phyloP scores from a whole-genome alignment of 2,888 invertebrate species.

The Drosophila sordidula region DNA sequence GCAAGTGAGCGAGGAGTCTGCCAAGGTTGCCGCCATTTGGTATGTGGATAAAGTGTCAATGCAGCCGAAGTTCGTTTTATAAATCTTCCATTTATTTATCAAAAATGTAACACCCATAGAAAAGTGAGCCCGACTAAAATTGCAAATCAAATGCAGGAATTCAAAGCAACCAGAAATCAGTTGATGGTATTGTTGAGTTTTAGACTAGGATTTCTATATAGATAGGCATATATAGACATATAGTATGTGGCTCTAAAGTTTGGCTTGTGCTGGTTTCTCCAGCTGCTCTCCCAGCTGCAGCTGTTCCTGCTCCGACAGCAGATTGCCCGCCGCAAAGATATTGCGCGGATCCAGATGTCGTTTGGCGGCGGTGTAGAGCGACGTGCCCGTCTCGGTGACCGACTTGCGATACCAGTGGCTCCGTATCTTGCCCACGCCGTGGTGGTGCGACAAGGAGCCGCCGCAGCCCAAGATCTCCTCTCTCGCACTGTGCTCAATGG shows the following conservation, averaged over 20 bases:
- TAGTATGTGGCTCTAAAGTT: slow-evolving; percentile 62
- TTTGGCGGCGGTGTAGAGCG: slow-evolving; percentile 93
- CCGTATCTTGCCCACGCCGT: slow-evolving; percentile 97
- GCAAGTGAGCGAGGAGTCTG: slow-evolving; percentile 16
- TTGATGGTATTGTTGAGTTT: slow-evolving; percentile 39
- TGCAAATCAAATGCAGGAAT: slow-evolving; percentile 31
- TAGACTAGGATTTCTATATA: slow-evolving; percentile 51
- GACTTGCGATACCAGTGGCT: slow-evolving; percentile 94
- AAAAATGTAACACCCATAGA: slow-evolving; percentile 64
- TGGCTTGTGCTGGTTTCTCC: slow-evolving; percentile 56
- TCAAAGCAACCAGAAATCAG: slow-evolving; percentile 35
- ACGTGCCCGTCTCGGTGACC: slow-evolving; percentile 92
- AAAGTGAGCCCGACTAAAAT: slow-evolving; percentile 55
- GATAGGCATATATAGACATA: slow-evolving; percentile 2
- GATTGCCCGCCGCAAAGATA: slow-evolving; percentile 95
- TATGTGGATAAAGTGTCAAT: neutral
- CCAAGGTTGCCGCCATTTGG: slow-evolving; percentile 5
- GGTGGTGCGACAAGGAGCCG: slow-evolving; percentile 97
- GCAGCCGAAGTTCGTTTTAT: slow-evolving; percentile 13
- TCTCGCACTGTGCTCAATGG: slow-evolving; percentile 94
- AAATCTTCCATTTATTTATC: slow-evolving; percentile 75
- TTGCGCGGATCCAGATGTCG: slow-evolving; percentile 96
- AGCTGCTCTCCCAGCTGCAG: neutral
- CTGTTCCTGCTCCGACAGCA: slow-evolving; percentile 82
- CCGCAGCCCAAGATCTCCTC: slow-evolving; percentile 94